A percentile compares a stretch with the other conserved stretches of the same genome.
phyloP scores from a whole-genome alignment of 1,140 invertebrate genomes.

The Panagrolaimus sp. region DNA sequence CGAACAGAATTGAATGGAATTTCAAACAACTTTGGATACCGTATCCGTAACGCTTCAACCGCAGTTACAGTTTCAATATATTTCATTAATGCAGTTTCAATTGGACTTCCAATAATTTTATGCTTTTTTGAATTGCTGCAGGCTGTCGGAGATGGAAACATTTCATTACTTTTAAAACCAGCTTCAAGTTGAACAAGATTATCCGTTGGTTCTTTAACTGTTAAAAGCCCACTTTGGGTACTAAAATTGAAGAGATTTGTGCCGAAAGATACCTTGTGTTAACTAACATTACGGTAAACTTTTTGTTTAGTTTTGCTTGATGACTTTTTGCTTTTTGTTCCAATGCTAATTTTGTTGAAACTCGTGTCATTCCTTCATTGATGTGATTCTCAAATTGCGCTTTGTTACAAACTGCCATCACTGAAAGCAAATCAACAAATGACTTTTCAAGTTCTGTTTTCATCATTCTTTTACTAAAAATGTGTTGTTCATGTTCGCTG shows the following conservation, averaged over 20 bases:
- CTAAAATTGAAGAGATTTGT: too few species aligned
- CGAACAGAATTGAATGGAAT: conserved; percentile 30
- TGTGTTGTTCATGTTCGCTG: conserved; percentile 16
- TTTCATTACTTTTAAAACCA: too few species aligned
- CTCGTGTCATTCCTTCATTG: too few species aligned
- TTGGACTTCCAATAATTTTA: conserved; percentile 3
- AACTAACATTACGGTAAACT: too few species aligned
- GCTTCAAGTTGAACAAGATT: too few species aligned
- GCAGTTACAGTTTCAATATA: conserved; percentile 4
- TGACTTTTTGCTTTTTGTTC: too few species aligned
- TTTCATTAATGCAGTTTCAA: conserved; percentile 10
- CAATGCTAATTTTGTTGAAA: too few species aligned
- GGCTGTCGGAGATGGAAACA: background rate
- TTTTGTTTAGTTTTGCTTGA: too few species aligned
- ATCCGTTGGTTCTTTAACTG: too few species aligned
- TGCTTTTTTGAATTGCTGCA: background rate
- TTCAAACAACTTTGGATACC: conserved; percentile 16
- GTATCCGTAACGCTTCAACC: background rate
- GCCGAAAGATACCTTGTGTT: too few species aligned
- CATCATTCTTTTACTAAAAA: conserved; percentile 20
- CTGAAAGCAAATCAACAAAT: background rate
- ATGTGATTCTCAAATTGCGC: background rate
- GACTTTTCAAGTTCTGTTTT: background rate
- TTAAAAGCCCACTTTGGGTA: too few species aligned
- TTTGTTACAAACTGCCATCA: background rate